A percentile compares a stretch with the other conserved stretches of the same genome.
Conservation (phyloP, 2,797 vertebrate genomes). For the Monodelphis domestica region DNA sequence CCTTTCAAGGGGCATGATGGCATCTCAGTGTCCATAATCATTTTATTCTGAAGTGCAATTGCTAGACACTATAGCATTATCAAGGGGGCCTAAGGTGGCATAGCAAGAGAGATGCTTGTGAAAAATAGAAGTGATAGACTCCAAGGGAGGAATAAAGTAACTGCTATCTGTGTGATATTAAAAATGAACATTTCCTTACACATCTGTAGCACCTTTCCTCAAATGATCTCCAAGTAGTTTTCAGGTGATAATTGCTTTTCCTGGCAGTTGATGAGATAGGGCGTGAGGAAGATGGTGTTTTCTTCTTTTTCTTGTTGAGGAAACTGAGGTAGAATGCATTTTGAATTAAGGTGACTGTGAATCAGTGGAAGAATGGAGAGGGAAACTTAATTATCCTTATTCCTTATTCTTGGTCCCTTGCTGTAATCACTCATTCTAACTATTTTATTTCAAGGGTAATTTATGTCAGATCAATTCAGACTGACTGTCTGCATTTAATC, state of each 20-base stretch:
- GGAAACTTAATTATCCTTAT: constrained; percentile 66
- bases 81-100: constrained; percentile 51
- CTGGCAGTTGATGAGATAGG: constrained; percentile 27
- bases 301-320: constrained; percentile 34
- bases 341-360: background rate
- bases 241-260: constrained; percentile 53
- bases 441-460: constrained; percentile 72
- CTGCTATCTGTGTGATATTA: constrained; percentile 51
- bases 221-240: constrained; percentile 60
- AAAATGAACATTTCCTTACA: constrained; percentile 64
- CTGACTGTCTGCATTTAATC: constrained; percentile 66
- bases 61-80: constrained; percentile 76
- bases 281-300: background rate
- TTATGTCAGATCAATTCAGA: constrained; percentile 76
- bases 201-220: constrained; percentile 56
- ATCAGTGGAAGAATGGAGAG: constrained; percentile 13
- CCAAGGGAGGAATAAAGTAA: constrained; percentile 61
- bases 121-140: constrained; percentile 60
- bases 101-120: constrained; percentile 55
- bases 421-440: constrained; percentile 59
- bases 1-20: constrained; percentile 62
- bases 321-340: constrained; percentile 63
- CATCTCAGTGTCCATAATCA: constrained; percentile 69
- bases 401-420: constrained; percentile 49
- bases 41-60: constrained; percentile 75